Base-by-base conservation (phyloP, 2,797 vertebrate species). In the Enteromius treurensis region DNA sequence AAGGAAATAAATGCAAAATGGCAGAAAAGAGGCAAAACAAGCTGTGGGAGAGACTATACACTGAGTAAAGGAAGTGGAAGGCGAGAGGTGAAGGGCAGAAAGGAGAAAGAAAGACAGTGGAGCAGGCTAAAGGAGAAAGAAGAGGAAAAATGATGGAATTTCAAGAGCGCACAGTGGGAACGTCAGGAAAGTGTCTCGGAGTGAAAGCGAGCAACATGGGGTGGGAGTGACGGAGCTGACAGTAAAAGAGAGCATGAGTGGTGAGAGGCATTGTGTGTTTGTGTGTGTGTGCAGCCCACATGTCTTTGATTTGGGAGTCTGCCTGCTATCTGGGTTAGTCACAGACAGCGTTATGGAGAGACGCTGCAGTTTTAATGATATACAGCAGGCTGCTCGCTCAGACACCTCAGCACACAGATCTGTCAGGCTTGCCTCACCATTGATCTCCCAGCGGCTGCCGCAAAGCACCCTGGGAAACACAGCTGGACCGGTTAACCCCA, bases 381-480 rank as follows among this genome's bases (percentile, higher is more conserved):
- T 90, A 89, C 89, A 89, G 88, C 88, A 90, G 88, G 87, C 87
- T 79, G 84, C 81, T 87, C 55, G 45, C 86, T 88, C 86, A 89
- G 88, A 90, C 90, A 90, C 86, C 87, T 90, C 86, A 80, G 79
- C 85, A 86, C 77, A 87, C 85, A 84, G 88, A 90, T 87, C 88
- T 90, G 90, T 88, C 88, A 91, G 82, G 86, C 81, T 86, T 85
- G 85, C 88, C 86, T 82, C 83, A 40, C 85, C 84, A 89, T 87
- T 90, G 88, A 89, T 88, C 87, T 91, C 83, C 71, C 82, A 85
- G 82, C 76, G 62, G 86, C 81, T 32, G 77, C 80, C 32, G 87
- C 88, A 89, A 86, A 85, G 89, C 88, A 90, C 68, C 84, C 85
- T 89, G 88, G 87, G 88, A 91, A 82, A 88, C 79, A 82, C 88